Evolutionary conservation across 2,113 vertebrate genomes (phyloP), one percentile per base, ranked within the genome.

Genomic region (Pomatostomus ruficeps): DNA sequence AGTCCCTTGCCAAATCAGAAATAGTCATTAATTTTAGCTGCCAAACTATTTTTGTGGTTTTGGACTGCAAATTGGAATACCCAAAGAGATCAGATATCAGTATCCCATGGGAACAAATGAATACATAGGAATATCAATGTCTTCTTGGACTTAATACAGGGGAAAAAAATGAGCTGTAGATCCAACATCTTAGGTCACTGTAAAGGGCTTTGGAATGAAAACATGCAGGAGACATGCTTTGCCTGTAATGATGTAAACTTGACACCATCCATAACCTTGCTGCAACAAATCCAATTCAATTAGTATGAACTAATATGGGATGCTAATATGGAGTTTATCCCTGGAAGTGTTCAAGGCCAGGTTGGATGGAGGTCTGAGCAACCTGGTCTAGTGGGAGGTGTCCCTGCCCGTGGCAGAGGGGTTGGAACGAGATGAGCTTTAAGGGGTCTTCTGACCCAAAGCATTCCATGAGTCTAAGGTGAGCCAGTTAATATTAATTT

Each of bases 41-140:
- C 85, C 91, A 75, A 95, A 95, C 26, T 67, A 42, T 93, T 95
- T 91, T 88, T 92, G 94, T 96, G 95, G 94, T 83, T 97, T 97
- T 94, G 95, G 86, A 97, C 96, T 95, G 96, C 93, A 97, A 92
- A 96, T 31, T 90, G 73, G 84, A 97, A 73, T 94, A 83, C 71
- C 55, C 71, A 15, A 45, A 84, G 86, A 97, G 73, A 96, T 94
- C 95, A 94, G 76, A 54, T 96, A 96, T 88, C 85, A 46, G 87
- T 61, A 94, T 94, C 76, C 54, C 74, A 84, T 36, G 68, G 77
- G 93, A 97, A 78, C 40, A 93, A 82, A 46, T n/a, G 51, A 89
- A 89, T 83, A 45, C 26, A 36, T 73, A 66, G 62, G 65, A 93
- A 86, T 90, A 93, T 61, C 67, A 38, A 10, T 80, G 76, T 85